Evolutionary conservation across 1,140 invertebrate genomes (phyloP), one percentile per base, ranked within the genome.

Genomic region (Agrypnia vestita): DNA sequence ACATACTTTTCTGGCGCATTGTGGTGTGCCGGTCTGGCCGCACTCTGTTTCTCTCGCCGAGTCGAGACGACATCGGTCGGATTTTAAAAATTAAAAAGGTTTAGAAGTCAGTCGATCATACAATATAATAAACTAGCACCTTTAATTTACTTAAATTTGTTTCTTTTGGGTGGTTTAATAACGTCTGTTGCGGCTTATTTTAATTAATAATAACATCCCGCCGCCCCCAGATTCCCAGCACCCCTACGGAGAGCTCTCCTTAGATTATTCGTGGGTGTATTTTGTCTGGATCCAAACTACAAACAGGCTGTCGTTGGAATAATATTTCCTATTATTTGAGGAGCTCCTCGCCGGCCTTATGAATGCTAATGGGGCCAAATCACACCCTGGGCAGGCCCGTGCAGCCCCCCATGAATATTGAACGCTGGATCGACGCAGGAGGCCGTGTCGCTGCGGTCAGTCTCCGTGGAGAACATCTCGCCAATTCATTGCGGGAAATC

Each of bases 321-420:
- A 73, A 73, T 73, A 73, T 73, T 73, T 73, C 69, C 69, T 55
- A 73, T 73, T 73, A 73, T 73, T 73, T 73, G 69, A 73, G 69
- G 49, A 8, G 53, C 51, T 73, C 69, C 69, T 43, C 17, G 47
- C 69, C 51, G 10, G 15, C 69, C 69, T 53, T 73, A 53, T 73
- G 69, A 73, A 73, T 73, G 69, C 69, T 73, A 73, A 73, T 73
- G 25, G 53, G 69, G 21, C 47, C 69, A 25, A 73, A 73, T 73
- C 69, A 73, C 69, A 47, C n/a, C 19, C 51, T 17, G 47, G 15
- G 35, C 46, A 49, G 9, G 15, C 44, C 46, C 1, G 25, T 10
- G n/a, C n/a, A n/a, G n/a, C 69, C 47, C 21, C 25, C 69, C 51
- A 73, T 73, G 69, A 73, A 73, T 73, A 73, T 73, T 73, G 69